These are phyloP conservation scores for Graphium colonna DNA, from an alignment of 2,888 invertebrate genomes.

Conservation along the genomic window DNA sequence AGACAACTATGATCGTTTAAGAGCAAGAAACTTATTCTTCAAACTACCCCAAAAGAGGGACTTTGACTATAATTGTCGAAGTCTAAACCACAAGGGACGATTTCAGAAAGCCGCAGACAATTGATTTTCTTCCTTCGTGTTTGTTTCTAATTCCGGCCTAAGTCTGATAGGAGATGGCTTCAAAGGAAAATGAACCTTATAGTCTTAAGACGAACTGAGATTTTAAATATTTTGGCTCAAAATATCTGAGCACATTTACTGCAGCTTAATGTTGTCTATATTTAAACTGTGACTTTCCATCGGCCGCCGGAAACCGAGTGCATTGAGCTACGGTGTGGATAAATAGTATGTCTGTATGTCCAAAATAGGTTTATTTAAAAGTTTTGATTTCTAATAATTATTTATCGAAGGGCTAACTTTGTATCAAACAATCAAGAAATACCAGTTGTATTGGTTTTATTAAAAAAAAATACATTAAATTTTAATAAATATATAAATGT, in stretches of 20 bases:
- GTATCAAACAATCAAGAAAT: neutral
- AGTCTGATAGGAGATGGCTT: neutral
- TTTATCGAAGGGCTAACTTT: neutral
- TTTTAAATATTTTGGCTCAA: neutral
- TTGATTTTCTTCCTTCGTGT: constrained; percentile 12
- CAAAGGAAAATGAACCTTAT: constrained; percentile 2
- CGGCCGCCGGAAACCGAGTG: constrained; percentile 4
- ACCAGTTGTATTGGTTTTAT: neutral
- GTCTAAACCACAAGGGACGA: neutral
- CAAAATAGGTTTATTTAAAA: neutral
- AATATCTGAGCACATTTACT: neutral
- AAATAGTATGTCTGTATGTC: neutral
- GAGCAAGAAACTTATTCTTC: neutral
- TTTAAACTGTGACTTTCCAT: constrained; percentile 8
- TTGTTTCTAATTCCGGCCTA: constrained; percentile 11
- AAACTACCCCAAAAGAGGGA: too few relatives aligned
- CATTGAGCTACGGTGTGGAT: neutral
- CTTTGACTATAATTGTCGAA: too few relatives aligned
- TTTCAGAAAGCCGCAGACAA: constrained; percentile 13
- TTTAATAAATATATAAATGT: too few relatives aligned
- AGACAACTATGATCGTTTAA: too few relatives aligned
- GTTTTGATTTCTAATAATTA: neutral
- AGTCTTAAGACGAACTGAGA: neutral
- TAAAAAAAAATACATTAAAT: neutral
- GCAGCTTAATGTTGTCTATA: constrained; percentile 9